A percentile compares a stretch with the other conserved stretches of the same genome.
Conservation (phyloP, 2,797 vertebrate genomes). For the Melanotaenia trifasciata region DNA sequence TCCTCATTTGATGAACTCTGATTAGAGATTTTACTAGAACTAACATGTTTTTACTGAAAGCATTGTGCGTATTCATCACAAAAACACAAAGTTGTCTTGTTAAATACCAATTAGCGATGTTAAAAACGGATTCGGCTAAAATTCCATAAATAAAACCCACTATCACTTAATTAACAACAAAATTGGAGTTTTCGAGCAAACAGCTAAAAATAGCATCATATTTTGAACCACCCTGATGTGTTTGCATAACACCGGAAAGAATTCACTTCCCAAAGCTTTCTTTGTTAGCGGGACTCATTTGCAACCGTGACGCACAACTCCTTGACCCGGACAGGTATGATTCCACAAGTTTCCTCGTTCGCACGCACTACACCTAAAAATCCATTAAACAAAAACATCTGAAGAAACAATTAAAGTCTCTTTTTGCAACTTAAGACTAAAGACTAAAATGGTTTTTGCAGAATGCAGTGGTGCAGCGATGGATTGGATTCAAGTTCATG, state of each 20-base stretch:
- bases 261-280: conserved; percentile 28
- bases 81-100: conserved; percentile 6
- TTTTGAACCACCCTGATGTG: conserved; percentile 18
- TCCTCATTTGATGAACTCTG: conserved; percentile 12
- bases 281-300: conserved; percentile 3
- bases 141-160: conserved; percentile 41
- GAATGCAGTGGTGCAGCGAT: conserved; percentile 18
- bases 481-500: conserved; percentile 38
- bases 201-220: conserved; percentile 46
- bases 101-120: conserved; percentile 40
- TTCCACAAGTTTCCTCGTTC: conserved; percentile 5
- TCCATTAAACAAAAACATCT: background rate
- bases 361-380: background rate
- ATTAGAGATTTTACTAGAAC: conserved; percentile 11
- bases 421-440: conserved; percentile 3
- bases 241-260: conserved; percentile 42
- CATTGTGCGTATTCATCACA: conserved; percentile 16
- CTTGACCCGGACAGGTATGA: background rate
- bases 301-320: conserved; percentile 10
- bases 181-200: conserved; percentile 33
- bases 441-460: conserved; percentile 26
- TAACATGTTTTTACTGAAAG: background rate
- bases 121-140: conserved; percentile 25
- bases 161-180: conserved; percentile 57
- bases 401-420: background rate